Conservation (phyloP, 2,797 vertebrate genomes). For the Gymnoscopelus microlampas region DNA sequence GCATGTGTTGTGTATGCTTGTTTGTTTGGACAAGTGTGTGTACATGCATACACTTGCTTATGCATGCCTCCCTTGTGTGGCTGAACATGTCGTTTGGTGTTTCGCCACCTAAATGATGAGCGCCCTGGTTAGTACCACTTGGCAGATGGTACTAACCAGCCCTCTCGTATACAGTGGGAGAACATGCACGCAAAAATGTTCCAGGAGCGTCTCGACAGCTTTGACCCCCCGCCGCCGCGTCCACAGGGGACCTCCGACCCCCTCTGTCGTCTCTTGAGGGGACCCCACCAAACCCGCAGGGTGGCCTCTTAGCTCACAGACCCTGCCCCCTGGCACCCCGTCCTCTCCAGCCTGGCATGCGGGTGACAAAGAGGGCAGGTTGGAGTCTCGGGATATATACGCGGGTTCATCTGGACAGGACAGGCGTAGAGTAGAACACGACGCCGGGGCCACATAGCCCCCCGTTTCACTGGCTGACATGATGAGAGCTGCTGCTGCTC, state of each 20-base stretch:
- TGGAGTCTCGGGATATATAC: slow-evolving; percentile 54
- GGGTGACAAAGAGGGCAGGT: slow-evolving; percentile 71
- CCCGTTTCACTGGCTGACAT: slow-evolving; percentile 62
- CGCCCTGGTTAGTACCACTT: slow-evolving; percentile 68
- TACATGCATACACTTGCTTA: no score
- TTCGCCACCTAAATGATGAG: slow-evolving; percentile 74
- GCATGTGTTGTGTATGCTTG: slow-evolving; percentile 8
- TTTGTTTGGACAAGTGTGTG: not conserved
- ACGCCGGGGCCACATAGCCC: slow-evolving; percentile 57
- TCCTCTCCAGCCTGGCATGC: slow-evolving; percentile 70
- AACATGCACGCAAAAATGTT: slow-evolving; percentile 73
- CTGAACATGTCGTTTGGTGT: slow-evolving; percentile 32
- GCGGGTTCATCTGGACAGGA: slow-evolving; percentile 67
- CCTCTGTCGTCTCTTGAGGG: slow-evolving; percentile 75
- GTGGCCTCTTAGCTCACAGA: slow-evolving; percentile 56
- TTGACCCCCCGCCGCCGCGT: slow-evolving; percentile 42
- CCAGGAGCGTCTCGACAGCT: slow-evolving; percentile 61
- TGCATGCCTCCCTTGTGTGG: not conserved
- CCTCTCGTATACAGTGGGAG: slow-evolving; percentile 37
- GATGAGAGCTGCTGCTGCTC: slow-evolving; percentile 64
- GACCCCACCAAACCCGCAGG: slow-evolving; percentile 48
- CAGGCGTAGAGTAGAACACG: slow-evolving; percentile 54
- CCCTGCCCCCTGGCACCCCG: slow-evolving; percentile 61
- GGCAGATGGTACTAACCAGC: slow-evolving; percentile 66
- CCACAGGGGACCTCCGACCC: slow-evolving; percentile 68